phyloP scores from a whole-genome alignment of 2,113 vertebrate species.

The Morone chrysops region DNA sequence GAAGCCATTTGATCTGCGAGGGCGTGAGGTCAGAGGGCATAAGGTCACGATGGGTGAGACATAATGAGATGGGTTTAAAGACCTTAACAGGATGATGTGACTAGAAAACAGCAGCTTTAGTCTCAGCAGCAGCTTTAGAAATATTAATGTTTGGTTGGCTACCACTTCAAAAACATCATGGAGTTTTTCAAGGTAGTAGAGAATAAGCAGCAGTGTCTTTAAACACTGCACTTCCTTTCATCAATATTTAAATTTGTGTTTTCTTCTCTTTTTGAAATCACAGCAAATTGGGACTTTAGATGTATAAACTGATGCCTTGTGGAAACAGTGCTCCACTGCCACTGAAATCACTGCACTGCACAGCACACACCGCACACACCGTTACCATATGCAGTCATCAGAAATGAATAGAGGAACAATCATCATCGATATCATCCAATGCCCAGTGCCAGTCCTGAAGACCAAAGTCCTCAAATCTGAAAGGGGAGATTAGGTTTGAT shows the following conservation, averaged over 20 bases:
- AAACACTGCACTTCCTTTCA: neutral
- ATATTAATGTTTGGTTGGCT: neutral
- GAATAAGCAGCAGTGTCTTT: neutral
- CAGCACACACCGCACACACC: slow-evolving; percentile 59
- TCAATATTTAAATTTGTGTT: neutral
- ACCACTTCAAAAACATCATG: neutral
- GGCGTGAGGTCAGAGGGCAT: slow-evolving; percentile 64
- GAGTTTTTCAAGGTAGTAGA: neutral
- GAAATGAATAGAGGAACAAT: slow-evolving; percentile 93
- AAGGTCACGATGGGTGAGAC: slow-evolving; percentile 27
- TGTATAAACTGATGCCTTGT: neutral
- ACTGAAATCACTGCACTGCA: slow-evolving; percentile 57
- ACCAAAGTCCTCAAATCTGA: slow-evolving; percentile 93
- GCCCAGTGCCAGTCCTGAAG: slow-evolving; percentile 97
- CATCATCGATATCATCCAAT: slow-evolving; percentile 95
- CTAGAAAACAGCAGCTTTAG: neutral
- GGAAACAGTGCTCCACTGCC: slow-evolving; percentile 23
- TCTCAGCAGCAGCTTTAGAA: neutral
- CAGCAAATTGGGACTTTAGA: neutral
- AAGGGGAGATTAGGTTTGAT: slow-evolving; percentile 83
- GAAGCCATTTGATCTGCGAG: slow-evolving; percentile 77
- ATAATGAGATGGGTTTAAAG: neutral
- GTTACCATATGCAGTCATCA: slow-evolving; percentile 85
- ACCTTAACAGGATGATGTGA: slow-evolving; percentile 1
- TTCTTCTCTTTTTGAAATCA: neutral